Evolutionary conservation across 2,888 invertebrate genomes (phyloP), one percentile per base, ranked within the genome.

Genomic region (Iselma pallidipennis): DNA sequence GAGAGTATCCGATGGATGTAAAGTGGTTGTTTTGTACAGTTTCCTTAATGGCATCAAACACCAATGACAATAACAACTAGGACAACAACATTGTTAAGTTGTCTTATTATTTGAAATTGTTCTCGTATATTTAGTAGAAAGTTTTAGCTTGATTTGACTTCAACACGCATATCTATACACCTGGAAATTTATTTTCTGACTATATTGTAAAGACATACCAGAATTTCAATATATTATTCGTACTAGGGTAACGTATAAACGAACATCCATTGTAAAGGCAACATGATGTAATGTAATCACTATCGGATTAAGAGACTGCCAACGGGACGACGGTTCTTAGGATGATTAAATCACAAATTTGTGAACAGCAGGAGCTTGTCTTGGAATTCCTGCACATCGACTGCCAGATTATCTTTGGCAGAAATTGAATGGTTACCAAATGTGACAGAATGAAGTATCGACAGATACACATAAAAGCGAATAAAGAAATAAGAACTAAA

Each of bases 1-100:
- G 67, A 63, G 70, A 66, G 70, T 74, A 75, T 74, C 71, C 73
- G 69, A 70, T 75, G 76, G 78, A 78, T 78, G 76, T 73, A 73
- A 72, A 75, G 75, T 74, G 74, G 74, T 74, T 74, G 70, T 75
- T 74, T 73, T 69, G 67, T 72, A 69, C 69, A 71, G 66, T 71
- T 72, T 71, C 10, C 67, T 70, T 72, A 74, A 71, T 72, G 71
- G 72, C 71, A 71, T 55, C 64, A 59, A 57, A 65, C 67, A 50
- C 33, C 56, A 37, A 26, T 55, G 61, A 60, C 59, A 65, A 59
- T n/a, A n/a, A n/a, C n/a, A n/a, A n/a, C n/a, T n/a, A n/a, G n/a
- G n/a, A n/a, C n/a, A n/a, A n/a, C n/a, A n/a, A n/a, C n/a, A n/a
- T n/a, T n/a, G n/a, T n/a, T n/a, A n/a, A n/a, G n/a, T n/a, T n/a